Conservation (phyloP, 2,113 vertebrate genomes). For the Synchiropus splendidus region DNA sequence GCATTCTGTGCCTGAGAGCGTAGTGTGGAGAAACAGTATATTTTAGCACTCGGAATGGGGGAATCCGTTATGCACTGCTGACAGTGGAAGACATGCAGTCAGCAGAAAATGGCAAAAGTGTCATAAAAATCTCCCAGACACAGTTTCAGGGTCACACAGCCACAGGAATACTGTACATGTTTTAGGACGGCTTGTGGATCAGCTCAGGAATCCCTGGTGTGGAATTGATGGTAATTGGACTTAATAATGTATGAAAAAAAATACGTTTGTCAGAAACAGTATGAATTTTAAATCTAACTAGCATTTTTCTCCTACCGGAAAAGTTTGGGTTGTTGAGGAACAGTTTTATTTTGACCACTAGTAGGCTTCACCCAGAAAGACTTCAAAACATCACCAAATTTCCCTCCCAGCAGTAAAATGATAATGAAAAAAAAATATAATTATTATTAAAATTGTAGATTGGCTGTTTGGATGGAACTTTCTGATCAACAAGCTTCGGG, state of each 20-base stretch:
- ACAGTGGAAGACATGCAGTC: conserved; percentile 38
- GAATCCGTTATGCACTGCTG: conserved; percentile 38
- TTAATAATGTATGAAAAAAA: neutral
- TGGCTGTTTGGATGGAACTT: no score
- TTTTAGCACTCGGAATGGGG: conserved; percentile 34
- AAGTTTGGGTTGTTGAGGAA: no score
- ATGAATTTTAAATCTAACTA: no score
- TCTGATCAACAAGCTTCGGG: no score
- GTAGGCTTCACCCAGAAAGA: no score
- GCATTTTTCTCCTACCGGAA: no score
- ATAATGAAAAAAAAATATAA: no score
- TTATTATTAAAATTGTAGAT: no score
- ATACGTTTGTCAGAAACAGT: no score
- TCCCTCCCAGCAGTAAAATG: no score
- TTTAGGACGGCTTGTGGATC: conserved; percentile 10
- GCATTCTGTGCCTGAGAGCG: conserved; percentile 8
- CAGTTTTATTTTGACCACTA: no score
- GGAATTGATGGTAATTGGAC: conserved; percentile 11
- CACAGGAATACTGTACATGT: conserved; percentile 16
- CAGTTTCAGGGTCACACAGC: conserved; percentile 36
- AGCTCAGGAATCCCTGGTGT: neutral
- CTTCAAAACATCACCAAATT: no score
- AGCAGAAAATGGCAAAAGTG: conserved; percentile 41
- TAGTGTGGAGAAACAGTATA: conserved; percentile 22
- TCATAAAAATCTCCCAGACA: conserved; percentile 38